Evolutionary conservation across 2,113 vertebrate genomes (phyloP), one percentile per base, ranked within the genome.

Genomic region (Nothoprocta perdicaria): DNA sequence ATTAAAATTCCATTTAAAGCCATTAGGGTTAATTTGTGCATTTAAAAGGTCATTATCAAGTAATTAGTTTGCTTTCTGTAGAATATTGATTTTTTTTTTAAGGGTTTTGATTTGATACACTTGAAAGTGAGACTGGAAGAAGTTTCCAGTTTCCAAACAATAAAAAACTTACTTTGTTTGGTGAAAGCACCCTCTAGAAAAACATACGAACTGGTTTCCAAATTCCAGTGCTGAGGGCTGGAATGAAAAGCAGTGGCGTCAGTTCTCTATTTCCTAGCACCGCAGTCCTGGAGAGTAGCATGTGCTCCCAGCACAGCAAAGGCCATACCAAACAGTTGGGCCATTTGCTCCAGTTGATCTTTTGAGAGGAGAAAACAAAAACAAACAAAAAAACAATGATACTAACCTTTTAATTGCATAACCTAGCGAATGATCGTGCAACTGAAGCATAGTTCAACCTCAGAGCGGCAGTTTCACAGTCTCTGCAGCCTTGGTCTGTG

Each of bases 1-100:
- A 63, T 89, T 91, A 86, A 86, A 92, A 65, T 79, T 55, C 79
- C 71, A 89, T 74, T 94, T 69, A 66, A 86, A 92, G 58, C n/a
- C 60, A 79, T 86, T 94, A 81, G 73, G 50, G 62, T 55, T 94
- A 86, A 84, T 89, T 67, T 84, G 74, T 62, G 71, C 12, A 31
- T 82, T 92, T 91, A 74, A 86, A 91, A 83, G 55, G 55, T 91
- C 19, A 1, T 88, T 91, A 89, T 52, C 71, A 88, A 94, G 75
- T 46, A 77, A 75, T 88, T 93, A 83, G 14, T 78, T 85, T 73
- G 46, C 41, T 80, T 80, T 84, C 57, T 86, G 45, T 86, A 60
- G 69, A 85, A 87, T 77, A 61, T 0, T 75, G 50, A 23, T 45
- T 31, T 65, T 48, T 43, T 72, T 57, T 22, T 48, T 48, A 46